Conservation (phyloP, 2,113 vertebrate genomes). For the Thalassoma bifasciatum region DNA sequence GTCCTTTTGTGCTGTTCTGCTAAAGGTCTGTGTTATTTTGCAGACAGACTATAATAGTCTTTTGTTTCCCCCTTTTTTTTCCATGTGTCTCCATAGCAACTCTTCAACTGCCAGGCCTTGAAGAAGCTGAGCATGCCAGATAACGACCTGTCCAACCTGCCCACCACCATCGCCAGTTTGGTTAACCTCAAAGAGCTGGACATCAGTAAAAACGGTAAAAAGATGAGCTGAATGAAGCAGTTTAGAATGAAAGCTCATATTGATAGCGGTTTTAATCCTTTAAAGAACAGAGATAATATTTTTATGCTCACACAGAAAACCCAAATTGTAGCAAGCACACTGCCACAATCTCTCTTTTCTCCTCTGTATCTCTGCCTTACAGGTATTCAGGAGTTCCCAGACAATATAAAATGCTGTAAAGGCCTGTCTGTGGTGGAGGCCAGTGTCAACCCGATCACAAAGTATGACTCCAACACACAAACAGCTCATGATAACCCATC, state of each 20-base stretch:
- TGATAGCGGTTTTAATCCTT: too few relatives aligned
- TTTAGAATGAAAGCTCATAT: too few relatives aligned
- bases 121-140: conserved; percentile 98
- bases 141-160: conserved; percentile 97
- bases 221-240: too few relatives aligned
- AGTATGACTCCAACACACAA: conserved; percentile 85
- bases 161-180: conserved; percentile 95
- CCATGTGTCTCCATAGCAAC: conserved; percentile 87
- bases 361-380: conserved; percentile 21
- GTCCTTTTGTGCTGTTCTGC: conserved; percentile 8
- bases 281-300: neutral
- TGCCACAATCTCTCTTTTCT: neutral
- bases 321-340: neutral
- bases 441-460: conserved; percentile 99
- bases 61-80: conserved; percentile 28
- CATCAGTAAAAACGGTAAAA: conserved; percentile 98
- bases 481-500: neutral
- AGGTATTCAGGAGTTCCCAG: conserved; percentile 99
- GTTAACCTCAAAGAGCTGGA: conserved; percentile 98
- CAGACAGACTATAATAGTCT: conserved; percentile 24
- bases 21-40: conserved; percentile 48
- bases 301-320: neutral
- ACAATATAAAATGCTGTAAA: conserved; percentile 99
- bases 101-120: conserved; percentile 98
- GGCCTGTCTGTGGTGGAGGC: conserved; percentile 98